Evolutionary conservation across 2,113 vertebrate species (phyloP).

Genomic region (Sander vitreus): DNA sequence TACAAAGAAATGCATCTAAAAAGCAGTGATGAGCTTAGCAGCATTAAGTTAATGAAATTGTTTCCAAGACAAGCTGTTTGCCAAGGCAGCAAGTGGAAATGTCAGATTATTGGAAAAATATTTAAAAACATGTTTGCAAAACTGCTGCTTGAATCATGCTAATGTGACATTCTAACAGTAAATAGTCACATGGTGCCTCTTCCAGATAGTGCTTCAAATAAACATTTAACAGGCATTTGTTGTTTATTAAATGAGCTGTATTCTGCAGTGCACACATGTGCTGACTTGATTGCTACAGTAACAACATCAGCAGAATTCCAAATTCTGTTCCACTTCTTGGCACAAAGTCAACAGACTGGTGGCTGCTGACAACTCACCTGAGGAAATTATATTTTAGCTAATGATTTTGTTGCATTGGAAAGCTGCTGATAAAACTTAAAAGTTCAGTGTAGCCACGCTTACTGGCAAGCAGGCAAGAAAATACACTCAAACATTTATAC

Average conservation of each 20-base stretch:
- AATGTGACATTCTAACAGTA: constrained; percentile 23
- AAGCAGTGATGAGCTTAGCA: not conserved
- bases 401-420: constrained; percentile 5
- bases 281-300: not conserved
- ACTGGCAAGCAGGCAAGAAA: not conserved
- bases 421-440: not conserved
- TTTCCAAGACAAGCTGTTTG: constrained; percentile 9
- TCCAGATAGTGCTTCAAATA: constrained; percentile 8
- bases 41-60: constrained; percentile 1
- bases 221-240: constrained; percentile 1
- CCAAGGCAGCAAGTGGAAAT: not conserved
- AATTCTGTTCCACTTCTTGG: constrained; percentile 1
- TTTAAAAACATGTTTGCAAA: constrained; percentile 11
- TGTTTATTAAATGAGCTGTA: not conserved
- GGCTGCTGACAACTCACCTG: constrained; percentile 4
- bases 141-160: constrained; percentile 35
- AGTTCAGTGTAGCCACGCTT: not conserved
- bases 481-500: not conserved
- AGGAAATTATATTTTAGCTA: not conserved
- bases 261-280: not conserved
- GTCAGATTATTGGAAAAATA: constrained; percentile 15
- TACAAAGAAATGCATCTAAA: not conserved
- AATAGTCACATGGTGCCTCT: constrained; percentile 15
- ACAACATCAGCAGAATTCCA: constrained; percentile 16
- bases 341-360: not conserved